These are phyloP conservation scores for Hippolais icterina DNA, from an alignment of 2,113 vertebrate species.

Conservation along the genomic window DNA sequence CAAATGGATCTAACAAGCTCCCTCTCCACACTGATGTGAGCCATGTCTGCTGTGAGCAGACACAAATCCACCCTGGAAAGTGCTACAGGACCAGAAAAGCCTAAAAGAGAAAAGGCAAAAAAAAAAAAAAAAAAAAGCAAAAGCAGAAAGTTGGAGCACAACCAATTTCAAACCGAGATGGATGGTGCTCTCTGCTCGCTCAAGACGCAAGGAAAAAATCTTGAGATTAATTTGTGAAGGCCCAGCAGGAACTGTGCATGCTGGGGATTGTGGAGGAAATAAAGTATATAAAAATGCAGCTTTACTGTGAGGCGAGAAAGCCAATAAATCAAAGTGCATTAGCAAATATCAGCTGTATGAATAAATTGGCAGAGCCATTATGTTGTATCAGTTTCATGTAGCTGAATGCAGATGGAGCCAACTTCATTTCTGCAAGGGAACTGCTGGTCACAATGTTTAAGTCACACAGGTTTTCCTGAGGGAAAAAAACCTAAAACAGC, in stretches of 20 bases:
- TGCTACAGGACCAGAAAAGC: neutral
- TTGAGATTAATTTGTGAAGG: slow-evolving; percentile 32
- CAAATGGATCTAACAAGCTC: neutral
- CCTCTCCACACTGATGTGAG: neutral
- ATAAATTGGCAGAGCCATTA: neutral
- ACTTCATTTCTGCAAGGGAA: neutral
- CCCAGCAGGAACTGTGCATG: slow-evolving; percentile 40
- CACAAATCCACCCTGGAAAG: neutral
- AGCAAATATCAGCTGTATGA: slow-evolving; percentile 41
- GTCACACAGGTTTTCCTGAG: neutral
- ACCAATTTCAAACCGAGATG: neutral
- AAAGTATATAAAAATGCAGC: neutral
- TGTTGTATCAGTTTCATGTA: neutral
- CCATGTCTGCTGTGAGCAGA: neutral
- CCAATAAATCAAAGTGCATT: slow-evolving; percentile 36
- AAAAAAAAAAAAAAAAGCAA: neutral
- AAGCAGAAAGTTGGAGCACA: neutral
- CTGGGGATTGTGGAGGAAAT: slow-evolving; percentile 1
- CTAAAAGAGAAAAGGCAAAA: neutral
- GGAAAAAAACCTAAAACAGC: neutral
- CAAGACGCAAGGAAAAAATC: neutral
- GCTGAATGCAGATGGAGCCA: slow-evolving; percentile 3
- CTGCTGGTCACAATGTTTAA: neutral
- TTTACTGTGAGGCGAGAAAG: neutral
- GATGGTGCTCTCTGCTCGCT: neutral